Percentiles rank a stretch among this genome's conserved stretches.
Conservation (phyloP, 2,797 vertebrate genomes). For the Falco columbarius region DNA sequence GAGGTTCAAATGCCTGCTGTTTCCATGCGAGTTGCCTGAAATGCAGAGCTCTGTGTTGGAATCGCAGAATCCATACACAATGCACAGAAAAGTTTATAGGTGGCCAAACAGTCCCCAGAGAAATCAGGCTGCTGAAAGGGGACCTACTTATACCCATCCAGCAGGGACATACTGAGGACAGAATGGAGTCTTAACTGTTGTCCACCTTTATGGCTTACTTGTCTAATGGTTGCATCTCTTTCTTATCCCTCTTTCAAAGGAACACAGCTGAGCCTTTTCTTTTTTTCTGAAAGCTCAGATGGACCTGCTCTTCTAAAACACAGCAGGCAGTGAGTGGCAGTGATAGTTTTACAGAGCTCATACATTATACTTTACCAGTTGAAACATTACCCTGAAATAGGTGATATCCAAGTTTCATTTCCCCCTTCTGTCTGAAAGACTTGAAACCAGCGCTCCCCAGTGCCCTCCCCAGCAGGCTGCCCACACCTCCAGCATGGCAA, state of each 20-base stretch:
- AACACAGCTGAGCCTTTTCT: background rate
- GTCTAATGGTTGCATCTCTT: background rate
- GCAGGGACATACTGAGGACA: background rate
- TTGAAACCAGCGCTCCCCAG: background rate
- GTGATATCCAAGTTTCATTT: conserved; percentile 3
- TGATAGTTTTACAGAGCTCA: background rate
- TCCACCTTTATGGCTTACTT: background rate
- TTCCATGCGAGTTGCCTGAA: background rate
- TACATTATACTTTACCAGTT: background rate
- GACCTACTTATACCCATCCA: background rate
- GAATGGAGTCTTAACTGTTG: background rate
- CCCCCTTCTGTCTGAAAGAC: background rate
- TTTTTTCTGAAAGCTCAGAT: background rate
- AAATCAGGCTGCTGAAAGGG: background rate
- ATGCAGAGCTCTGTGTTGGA: background rate
- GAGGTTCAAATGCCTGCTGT: background rate
- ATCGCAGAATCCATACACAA: background rate
- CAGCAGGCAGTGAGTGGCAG: background rate
- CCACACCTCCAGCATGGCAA: background rate
- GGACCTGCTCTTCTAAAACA: background rate
- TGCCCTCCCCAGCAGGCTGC: background rate
- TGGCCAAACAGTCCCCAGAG: background rate
- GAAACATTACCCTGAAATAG: background rate
- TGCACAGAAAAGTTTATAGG: background rate
- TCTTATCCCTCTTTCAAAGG: background rate